Conservation (phyloP, 2,797 vertebrate species). For the Tachyglossus aculeatus region DNA sequence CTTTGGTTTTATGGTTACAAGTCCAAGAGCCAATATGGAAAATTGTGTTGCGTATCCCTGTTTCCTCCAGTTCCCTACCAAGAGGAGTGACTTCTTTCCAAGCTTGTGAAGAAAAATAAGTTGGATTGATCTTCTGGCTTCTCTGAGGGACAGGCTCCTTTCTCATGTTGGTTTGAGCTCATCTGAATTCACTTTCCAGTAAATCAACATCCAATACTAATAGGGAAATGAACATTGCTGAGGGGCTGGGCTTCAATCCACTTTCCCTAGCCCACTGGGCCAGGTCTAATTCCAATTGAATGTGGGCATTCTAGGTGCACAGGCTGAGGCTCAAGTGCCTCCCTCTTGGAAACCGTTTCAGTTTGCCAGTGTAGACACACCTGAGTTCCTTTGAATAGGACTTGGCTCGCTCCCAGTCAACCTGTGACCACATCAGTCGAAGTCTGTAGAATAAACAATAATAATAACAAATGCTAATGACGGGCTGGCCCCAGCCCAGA, state of each 20-base stretch:
- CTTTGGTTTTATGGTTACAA: too few relatives aligned
- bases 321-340: slow-evolving; percentile 4
- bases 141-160: too few relatives aligned
- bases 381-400: slow-evolving; percentile 48
- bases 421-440: slow-evolving; percentile 22
- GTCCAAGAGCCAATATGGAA: too few relatives aligned
- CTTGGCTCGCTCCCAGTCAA: slow-evolving; percentile 4
- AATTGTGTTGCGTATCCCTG: too few relatives aligned
- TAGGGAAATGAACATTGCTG: slow-evolving; percentile 31
- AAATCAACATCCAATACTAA: not conserved
- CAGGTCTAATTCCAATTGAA: slow-evolving; percentile 36
- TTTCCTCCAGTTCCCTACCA: too few relatives aligned
- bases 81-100: too few relatives aligned
- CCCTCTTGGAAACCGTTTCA: slow-evolving; percentile 45
- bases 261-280: slow-evolving; percentile 19
- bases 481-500: slow-evolving; percentile 15
- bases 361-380: slow-evolving; percentile 63
- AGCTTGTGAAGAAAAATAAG: too few relatives aligned
- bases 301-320: slow-evolving; percentile 22
- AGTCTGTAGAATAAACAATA: slow-evolving; percentile 18
- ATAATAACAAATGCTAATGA: not conserved
- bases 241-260: slow-evolving; percentile 11
- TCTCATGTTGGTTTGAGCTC: too few relatives aligned
- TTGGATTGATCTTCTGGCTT: too few relatives aligned
- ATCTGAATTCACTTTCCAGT: not conserved